These are phyloP conservation scores for Diarsia rubi DNA, from an alignment of 2,888 invertebrate genomes.

Conservation along the genomic window DNA sequence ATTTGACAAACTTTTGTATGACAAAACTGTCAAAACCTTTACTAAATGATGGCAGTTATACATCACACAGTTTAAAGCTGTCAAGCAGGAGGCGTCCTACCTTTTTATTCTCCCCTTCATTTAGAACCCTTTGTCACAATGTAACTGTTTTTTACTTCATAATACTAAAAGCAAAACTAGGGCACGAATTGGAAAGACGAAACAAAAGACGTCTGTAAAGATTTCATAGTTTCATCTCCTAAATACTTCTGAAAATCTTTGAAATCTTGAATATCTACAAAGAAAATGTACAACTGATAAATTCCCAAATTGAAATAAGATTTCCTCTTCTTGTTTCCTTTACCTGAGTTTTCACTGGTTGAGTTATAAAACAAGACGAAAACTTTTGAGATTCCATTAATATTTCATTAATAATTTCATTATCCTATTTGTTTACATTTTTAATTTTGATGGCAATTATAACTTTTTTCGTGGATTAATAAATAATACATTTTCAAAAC, in stretches of 20 bases:
- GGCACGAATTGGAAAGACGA: neutral
- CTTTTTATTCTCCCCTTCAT: neutral
- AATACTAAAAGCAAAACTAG: neutral
- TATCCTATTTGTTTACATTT: slow-evolving; percentile 52
- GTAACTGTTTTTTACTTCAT: neutral
- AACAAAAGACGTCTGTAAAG: slow-evolving; percentile 18
- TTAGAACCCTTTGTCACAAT: neutral
- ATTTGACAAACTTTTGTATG: no score
- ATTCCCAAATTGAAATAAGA: slow-evolving; percentile 53
- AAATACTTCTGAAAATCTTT: slow-evolving; percentile 34
- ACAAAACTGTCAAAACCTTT: no score
- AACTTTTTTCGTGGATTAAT: slow-evolving; percentile 22
- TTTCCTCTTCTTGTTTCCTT: slow-evolving; percentile 41
- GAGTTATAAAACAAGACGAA: slow-evolving; percentile 54
- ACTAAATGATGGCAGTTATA: no score
- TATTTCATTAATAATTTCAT: slow-evolving; percentile 60
- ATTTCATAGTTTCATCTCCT: slow-evolving; percentile 21
- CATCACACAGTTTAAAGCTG: neutral
- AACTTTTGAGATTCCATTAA: slow-evolving; percentile 57
- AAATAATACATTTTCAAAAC: slow-evolving; percentile 4
- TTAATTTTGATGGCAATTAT: slow-evolving; percentile 27
- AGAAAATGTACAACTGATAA: slow-evolving; percentile 51
- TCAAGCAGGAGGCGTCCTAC: neutral
- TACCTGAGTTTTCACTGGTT: slow-evolving; percentile 42
- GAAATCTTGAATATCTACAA: slow-evolving; percentile 35